Percentiles rank a stretch among this genome's conserved stretches.
phyloP scores from a whole-genome alignment of 2,113 vertebrate genomes.

The Erythrolamprus reginae region DNA sequence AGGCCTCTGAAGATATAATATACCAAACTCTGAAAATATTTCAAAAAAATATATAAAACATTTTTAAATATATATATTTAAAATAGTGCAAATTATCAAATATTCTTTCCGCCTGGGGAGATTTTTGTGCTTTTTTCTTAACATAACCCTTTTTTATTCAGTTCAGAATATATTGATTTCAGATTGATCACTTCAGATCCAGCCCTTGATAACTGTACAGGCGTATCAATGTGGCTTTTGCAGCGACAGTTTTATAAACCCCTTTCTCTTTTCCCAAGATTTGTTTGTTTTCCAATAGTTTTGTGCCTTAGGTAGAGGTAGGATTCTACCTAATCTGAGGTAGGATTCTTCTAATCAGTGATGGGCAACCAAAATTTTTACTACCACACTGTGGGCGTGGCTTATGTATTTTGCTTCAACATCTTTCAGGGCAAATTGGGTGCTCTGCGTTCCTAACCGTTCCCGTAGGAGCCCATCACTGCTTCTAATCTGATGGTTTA shows the following conservation, averaged over 20 bases:
- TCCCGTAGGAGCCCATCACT: no score
- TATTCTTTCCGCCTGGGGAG: background rate
- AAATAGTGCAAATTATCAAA: background rate
- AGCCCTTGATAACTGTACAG: background rate
- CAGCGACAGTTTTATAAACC: background rate
- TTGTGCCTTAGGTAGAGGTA: background rate
- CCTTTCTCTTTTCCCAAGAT: background rate
- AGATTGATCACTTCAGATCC: background rate
- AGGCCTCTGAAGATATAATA: background rate
- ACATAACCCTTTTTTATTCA: background rate
- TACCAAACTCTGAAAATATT: background rate
- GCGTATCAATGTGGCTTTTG: background rate
- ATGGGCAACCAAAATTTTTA: no score
- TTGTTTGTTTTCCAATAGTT: background rate
- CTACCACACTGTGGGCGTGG: no score
- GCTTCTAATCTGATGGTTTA: no score
- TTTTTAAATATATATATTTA: background rate
- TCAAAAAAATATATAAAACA: background rate
- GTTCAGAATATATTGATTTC: background rate
- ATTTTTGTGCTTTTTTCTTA: background rate
- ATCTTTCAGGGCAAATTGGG: no score
- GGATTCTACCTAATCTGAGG: no score
- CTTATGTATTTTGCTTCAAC: no score
- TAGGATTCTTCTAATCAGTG: no score
- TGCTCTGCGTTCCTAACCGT: no score